These are phyloP conservation scores for Nerophis lumbriciformis DNA, from an alignment of 2,113 vertebrate species.

Conservation along the genomic window DNA sequence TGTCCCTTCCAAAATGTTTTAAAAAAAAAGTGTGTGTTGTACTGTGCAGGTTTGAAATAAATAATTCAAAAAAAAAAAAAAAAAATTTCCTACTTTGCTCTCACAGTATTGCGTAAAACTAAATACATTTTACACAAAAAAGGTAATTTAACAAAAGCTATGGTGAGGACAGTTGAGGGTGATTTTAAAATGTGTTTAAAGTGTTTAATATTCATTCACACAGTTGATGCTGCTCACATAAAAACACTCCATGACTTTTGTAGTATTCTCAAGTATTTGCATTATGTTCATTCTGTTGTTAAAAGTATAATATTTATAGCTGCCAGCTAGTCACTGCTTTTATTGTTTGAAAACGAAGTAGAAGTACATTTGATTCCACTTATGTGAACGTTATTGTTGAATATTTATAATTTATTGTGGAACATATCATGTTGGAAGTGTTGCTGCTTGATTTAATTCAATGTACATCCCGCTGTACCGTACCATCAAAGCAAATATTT, in stretches of 20 bases:
- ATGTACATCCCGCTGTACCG: conserved; percentile 29
- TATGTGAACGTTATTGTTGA: conserved; percentile 19
- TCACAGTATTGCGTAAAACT: too few relatives aligned
- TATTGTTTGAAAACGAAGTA: conserved; percentile 18
- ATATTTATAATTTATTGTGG: conserved; percentile 26
- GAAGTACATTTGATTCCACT: conserved; percentile 11
- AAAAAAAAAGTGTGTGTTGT: too few relatives aligned
- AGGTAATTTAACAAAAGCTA: neutral
- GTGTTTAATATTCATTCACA: neutral
- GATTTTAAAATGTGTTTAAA: too few relatives aligned
- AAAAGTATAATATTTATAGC: neutral
- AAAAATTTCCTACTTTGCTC: too few relatives aligned
- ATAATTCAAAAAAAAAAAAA: too few relatives aligned
- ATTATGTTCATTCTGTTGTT: too few relatives aligned
- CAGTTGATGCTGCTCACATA: conserved; percentile 1
- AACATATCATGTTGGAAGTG: conserved; percentile 43
- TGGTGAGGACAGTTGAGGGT: neutral
- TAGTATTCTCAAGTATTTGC: conserved; percentile 2
- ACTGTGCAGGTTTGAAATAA: too few relatives aligned
- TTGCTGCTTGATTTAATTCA: conserved; percentile 24
- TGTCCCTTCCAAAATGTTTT: too few relatives aligned
- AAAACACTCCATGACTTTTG: neutral
- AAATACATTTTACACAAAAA: neutral
- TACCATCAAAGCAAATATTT: conserved; percentile 35
- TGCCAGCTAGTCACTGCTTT: conserved; percentile 29